Evolutionary conservation across 2,797 vertebrate genomes (phyloP).

Genomic region (Notolabrus celidotus): DNA sequence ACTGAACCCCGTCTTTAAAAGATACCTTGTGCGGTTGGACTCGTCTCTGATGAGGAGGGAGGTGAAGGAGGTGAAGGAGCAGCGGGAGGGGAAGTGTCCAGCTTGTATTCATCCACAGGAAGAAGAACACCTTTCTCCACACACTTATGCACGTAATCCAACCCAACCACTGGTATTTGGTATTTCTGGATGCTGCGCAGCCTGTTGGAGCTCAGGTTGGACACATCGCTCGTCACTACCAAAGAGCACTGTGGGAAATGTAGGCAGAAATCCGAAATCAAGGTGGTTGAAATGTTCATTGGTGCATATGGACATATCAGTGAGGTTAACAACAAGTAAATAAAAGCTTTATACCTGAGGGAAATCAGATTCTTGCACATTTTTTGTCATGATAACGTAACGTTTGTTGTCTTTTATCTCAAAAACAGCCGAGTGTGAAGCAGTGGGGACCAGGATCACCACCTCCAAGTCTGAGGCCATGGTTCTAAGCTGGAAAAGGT

Average conservation of each 20-base stretch:
- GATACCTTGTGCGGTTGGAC: constrained; percentile 44
- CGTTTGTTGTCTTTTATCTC: too few relatives aligned
- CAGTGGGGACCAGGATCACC: too few relatives aligned
- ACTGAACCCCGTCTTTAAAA: too few relatives aligned
- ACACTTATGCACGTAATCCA: constrained; percentile 85
- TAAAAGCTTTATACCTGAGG: too few relatives aligned
- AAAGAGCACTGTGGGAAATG: constrained; percentile 86
- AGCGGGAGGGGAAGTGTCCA: constrained; percentile 29
- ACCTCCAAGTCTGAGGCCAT: too few relatives aligned
- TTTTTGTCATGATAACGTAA: too few relatives aligned
- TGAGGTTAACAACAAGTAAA: too few relatives aligned
- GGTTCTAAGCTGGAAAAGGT: too few relatives aligned
- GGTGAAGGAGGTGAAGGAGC: not conserved
- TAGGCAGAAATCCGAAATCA: not conserved
- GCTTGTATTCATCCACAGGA: constrained; percentile 66
- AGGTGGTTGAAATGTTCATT: not conserved
- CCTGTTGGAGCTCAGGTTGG: constrained; percentile 79
- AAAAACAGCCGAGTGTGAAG: too few relatives aligned
- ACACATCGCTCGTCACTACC: constrained; percentile 78
- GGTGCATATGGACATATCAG: not conserved
- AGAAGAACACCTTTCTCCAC: constrained; percentile 80
- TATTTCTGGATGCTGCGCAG: constrained; percentile 80
- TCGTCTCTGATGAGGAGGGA: not conserved
- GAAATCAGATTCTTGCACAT: too few relatives aligned
- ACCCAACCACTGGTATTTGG: constrained; percentile 78